Percentiles rank a stretch among this genome's conserved stretches.
Evolutionary conservation across 35 echinoderm and acorn worm genomes (phyloP).

Genomic region (Ophioderma brevispina): DNA sequence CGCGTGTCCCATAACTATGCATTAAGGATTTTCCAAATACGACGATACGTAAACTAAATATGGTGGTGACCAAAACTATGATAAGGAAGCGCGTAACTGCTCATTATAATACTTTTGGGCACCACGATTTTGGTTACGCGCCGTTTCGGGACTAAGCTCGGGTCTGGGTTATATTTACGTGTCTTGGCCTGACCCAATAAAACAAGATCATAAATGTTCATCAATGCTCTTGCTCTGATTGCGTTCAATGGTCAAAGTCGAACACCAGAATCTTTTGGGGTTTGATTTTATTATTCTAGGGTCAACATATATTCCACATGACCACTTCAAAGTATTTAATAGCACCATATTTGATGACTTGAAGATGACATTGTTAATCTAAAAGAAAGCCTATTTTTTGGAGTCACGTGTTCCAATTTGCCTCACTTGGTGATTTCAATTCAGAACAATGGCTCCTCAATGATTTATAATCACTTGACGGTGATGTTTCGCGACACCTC

Average conservation of each 20-base stretch:
- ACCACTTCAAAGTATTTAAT: constrained; percentile 9
- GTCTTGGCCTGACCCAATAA: no score
- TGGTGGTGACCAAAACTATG: no score
- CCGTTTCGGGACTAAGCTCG: no score
- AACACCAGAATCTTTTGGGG: neutral
- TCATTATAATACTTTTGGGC: no score
- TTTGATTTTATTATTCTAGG: constrained; percentile 4
- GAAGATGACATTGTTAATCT: constrained; percentile 24
- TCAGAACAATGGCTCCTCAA: neutral
- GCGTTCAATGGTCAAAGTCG: constrained; percentile 26
- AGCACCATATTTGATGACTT: neutral
- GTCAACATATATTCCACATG: constrained; percentile 34
- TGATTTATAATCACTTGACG: neutral
- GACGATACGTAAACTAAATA: no score
- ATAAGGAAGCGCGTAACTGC: no score
- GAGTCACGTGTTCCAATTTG: neutral
- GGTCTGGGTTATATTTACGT: no score
- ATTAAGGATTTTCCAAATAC: no score
- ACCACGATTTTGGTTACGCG: no score
- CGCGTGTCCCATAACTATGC: no score
- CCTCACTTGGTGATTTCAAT: constrained; percentile 8
- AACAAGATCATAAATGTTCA: neutral
- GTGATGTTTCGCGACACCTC: neutral
- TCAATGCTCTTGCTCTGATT: constrained; percentile 7
- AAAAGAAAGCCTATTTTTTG: neutral